These are phyloP conservation scores for Callyntrura guangdongensis DNA, from an alignment of 2,888 invertebrate species.

Conservation along the genomic window DNA sequence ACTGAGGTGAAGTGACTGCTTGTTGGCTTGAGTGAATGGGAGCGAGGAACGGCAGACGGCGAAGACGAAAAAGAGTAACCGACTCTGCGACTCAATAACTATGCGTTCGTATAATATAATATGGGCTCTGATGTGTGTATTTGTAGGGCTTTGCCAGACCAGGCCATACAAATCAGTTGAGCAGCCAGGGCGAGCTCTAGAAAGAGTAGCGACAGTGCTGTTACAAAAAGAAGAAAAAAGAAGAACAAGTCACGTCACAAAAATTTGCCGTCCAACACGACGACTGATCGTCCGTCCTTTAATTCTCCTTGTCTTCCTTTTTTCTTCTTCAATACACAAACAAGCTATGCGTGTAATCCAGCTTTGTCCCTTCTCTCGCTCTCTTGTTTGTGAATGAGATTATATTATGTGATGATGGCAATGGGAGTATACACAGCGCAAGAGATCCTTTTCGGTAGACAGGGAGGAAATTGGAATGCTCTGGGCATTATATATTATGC, in stretches of 20 bases:
- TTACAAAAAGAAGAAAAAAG: slow-evolving; percentile 16
- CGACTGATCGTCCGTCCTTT: slow-evolving; percentile 62
- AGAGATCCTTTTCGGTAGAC: slow-evolving; percentile 2
- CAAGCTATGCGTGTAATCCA: not conserved
- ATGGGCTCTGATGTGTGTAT: not conserved
- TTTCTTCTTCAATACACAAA: slow-evolving; percentile 9
- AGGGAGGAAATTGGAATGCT: slow-evolving; percentile 43
- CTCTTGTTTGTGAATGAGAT: slow-evolving; percentile 42
- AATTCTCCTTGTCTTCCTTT: slow-evolving; percentile 71
- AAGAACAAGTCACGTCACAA: slow-evolving; percentile 62
- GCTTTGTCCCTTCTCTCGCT: not conserved
- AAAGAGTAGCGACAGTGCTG: not conserved
- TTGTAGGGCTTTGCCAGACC: not conserved
- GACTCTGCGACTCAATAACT: slow-evolving; percentile 12
- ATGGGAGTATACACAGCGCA: slow-evolving; percentile 3
- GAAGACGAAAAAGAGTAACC: slow-evolving; percentile 21
- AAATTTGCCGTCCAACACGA: slow-evolving; percentile 57
- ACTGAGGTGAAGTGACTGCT: slow-evolving; percentile 12
- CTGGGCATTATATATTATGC: slow-evolving; percentile 20
- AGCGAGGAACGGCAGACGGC: slow-evolving; percentile 12
- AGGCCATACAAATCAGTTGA: not conserved
- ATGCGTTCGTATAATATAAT: not conserved
- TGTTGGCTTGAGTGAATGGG: slow-evolving; percentile 14
- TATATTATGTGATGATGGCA: slow-evolving; percentile 4
- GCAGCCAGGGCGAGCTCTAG: not conserved